phyloP scores from a whole-genome alignment of 2,797 vertebrate genomes.

The Myotis pilosus region DNA sequence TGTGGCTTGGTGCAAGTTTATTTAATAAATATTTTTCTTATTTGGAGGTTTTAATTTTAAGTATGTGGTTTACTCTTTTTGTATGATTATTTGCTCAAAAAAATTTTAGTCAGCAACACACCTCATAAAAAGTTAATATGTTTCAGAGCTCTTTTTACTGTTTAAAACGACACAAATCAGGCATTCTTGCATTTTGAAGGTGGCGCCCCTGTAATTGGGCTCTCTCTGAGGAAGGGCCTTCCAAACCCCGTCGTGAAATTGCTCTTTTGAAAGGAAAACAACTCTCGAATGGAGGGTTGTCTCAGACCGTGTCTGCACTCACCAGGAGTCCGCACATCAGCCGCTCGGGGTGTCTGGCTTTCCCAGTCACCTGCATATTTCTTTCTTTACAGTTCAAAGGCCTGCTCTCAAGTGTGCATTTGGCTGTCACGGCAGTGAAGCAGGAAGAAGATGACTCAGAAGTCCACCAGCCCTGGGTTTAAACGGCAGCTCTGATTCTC shows the following conservation, averaged over 20 bases:
- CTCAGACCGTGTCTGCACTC: neutral
- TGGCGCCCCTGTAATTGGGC: conserved; percentile 57
- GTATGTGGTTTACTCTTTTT: conserved; percentile 82
- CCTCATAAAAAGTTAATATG: conserved; percentile 81
- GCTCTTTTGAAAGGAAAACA: conserved; percentile 50
- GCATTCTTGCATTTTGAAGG: conserved; percentile 77
- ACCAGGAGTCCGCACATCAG: neutral
- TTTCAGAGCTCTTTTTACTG: conserved; percentile 71
- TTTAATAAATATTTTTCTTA: conserved; percentile 81
- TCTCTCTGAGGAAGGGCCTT: conserved; percentile 75
- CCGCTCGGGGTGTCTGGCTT: neutral
- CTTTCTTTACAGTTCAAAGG: neutral
- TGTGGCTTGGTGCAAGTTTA: conserved; percentile 73
- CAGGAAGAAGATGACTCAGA: neutral
- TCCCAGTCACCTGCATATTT: neutral
- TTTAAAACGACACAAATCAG: conserved; percentile 76
- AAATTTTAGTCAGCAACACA: conserved; percentile 79
- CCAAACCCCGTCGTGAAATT: conserved; percentile 21
- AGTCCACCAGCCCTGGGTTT: fast-evolving
- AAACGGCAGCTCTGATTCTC: neutral
- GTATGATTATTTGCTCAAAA: conserved; percentile 80
- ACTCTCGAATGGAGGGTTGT: neutral
- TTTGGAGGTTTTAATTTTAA: conserved; percentile 79
- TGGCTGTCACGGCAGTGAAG: neutral
- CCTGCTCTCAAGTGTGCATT: neutral